Conservation (phyloP, 2,888 invertebrate genomes). For the Tinea trinotella region DNA sequence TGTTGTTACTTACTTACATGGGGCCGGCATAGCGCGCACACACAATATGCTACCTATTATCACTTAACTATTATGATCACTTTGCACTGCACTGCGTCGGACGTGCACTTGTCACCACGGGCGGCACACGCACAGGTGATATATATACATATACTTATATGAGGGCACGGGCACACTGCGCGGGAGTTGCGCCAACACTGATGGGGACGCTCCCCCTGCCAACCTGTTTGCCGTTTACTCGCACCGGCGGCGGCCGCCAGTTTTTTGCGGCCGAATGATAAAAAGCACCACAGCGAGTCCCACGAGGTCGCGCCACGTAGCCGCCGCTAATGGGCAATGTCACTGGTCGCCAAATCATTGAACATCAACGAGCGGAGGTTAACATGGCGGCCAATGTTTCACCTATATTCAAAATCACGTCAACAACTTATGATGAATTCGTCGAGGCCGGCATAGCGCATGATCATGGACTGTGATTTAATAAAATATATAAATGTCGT, state of each 20-base stretch:
- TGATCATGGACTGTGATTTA: too few relatives aligned
- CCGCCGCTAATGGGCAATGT: slow-evolving; percentile 4
- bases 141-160: too few relatives aligned
- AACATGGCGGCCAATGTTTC: too few relatives aligned
- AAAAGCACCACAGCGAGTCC: slow-evolving; percentile 10
- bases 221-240: slow-evolving; percentile 27
- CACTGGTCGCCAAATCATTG: too few relatives aligned
- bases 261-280: slow-evolving; percentile 19
- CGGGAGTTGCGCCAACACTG: slow-evolving; percentile 26
- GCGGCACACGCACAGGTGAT: not conserved
- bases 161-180: slow-evolving; percentile 29
- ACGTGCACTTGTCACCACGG: not conserved
- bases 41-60: not conserved
- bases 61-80: not conserved
- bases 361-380: too few relatives aligned
- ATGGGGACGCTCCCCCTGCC: slow-evolving; percentile 45
- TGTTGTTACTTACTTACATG: not conserved
- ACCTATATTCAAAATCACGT: too few relatives aligned
- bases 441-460: too few relatives aligned
- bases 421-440: too few relatives aligned
- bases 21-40: not conserved
- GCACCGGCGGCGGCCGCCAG: slow-evolving; percentile 22
- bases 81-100: not conserved
- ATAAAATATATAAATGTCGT: too few relatives aligned
- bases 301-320: slow-evolving; percentile 2